These are phyloP conservation scores for Solea senegalensis DNA, from an alignment of 2,113 vertebrate genomes.

Conservation along the genomic window DNA sequence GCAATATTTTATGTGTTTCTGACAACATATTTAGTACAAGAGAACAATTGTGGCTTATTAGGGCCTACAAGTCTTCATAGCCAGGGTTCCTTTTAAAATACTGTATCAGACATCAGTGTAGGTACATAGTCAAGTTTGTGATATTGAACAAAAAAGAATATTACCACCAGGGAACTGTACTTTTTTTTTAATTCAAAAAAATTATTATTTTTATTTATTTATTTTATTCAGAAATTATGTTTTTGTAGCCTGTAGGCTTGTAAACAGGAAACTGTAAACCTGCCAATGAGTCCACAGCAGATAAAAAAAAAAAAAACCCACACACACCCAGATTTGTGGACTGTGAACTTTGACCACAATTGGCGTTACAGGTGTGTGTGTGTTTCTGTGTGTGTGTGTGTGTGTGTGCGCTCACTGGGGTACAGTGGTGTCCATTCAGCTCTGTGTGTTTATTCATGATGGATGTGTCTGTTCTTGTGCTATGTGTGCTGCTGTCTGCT, in stretches of 20 bases:
- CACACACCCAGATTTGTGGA: constrained; percentile 24
- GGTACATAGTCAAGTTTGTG: no score
- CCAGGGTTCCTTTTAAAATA: no score
- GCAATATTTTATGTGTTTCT: no score
- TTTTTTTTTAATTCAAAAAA: no score
- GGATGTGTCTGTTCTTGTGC: constrained; percentile 12
- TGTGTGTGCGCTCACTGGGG: not conserved
- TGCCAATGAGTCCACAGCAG: constrained; percentile 17
- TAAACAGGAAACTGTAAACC: not conserved
- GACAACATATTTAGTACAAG: no score
- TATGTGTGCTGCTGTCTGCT: constrained; percentile 33
- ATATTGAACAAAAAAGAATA: no score
- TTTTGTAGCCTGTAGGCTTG: not conserved
- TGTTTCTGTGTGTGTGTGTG: not conserved
- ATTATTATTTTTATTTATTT: no score
- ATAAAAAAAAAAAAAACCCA: not conserved
- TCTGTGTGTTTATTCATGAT: constrained; percentile 23
- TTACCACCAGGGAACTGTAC: no score
- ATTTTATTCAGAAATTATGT: not conserved
- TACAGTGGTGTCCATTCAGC: not conserved
- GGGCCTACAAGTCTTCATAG: no score
- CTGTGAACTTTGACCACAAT: constrained; percentile 36
- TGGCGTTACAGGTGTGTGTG: not conserved
- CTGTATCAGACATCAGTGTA: no score
- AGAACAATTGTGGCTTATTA: no score